Evolutionary conservation across 2,113 vertebrate species (phyloP).

Genomic region (Dromiciops gliroides): DNA sequence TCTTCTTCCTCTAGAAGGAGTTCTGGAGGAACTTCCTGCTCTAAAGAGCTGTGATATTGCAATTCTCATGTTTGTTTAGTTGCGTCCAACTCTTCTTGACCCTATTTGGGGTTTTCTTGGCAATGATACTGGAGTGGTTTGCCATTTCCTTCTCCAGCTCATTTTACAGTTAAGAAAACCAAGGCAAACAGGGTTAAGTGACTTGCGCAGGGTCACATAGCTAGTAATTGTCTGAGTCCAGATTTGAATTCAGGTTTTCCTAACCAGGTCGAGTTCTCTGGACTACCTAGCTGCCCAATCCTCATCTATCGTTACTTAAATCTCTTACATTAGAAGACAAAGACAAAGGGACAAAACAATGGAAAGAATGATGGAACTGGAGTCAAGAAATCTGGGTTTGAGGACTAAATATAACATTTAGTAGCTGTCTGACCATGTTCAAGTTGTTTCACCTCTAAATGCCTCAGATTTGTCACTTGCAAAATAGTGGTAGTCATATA

Average conservation of each 20-base stretch:
- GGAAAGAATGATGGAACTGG: background rate
- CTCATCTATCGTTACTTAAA: background rate
- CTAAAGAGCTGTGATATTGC: background rate
- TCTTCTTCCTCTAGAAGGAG: background rate
- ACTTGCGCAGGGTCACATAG: background rate
- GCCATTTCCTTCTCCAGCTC: background rate
- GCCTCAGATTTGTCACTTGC: no score
- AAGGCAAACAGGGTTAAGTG: background rate
- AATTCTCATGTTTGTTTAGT: background rate
- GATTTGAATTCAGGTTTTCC: no score
- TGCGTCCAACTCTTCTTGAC: background rate
- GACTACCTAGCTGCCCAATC: background rate
- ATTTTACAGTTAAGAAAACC: background rate
- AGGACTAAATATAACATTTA: no score
- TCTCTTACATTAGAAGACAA: background rate
- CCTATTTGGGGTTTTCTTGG: background rate
- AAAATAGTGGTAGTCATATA: no score
- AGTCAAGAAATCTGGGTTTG: background rate
- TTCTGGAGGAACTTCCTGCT: background rate
- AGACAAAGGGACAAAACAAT: background rate
- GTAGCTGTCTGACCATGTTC: no score
- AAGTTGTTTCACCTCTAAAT: no score
- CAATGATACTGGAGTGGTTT: background rate
- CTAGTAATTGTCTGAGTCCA: background rate
- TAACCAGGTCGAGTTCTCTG: no score